Percentiles rank a stretch among this genome's conserved stretches.
These are phyloP conservation scores for Ennomos quercinarius DNA, from an alignment of 2,888 invertebrate species.

Conservation along the genomic window DNA sequence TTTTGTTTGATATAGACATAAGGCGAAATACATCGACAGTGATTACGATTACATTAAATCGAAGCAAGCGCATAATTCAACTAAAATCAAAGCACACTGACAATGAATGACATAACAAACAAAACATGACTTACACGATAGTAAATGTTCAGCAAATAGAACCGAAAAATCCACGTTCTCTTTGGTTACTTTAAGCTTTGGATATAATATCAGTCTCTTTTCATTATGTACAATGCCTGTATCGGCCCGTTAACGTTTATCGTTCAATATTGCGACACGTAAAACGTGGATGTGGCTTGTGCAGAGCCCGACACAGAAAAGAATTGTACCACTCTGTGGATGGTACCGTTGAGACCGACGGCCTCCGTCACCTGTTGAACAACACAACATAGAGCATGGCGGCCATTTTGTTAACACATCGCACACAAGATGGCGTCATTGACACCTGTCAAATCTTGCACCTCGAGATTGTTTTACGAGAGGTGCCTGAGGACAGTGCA, in stretches of 20 bases:
- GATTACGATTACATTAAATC: slow-evolving; percentile 51
- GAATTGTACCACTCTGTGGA: slow-evolving; percentile 87
- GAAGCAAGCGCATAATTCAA: slow-evolving; percentile 77
- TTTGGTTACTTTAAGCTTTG: slow-evolving; percentile 79
- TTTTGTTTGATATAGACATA: slow-evolving; percentile 28
- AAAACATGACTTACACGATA: slow-evolving; percentile 84
- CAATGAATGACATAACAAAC: slow-evolving; percentile 84
- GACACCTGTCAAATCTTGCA: slow-evolving; percentile 39
- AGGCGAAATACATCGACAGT: slow-evolving; percentile 43
- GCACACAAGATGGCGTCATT: slow-evolving; percentile 48
- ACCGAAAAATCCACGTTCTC: slow-evolving; percentile 79
- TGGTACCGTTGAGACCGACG: slow-evolving; percentile 87
- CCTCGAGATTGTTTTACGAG: slow-evolving; percentile 39
- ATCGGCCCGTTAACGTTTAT: slow-evolving; percentile 58
- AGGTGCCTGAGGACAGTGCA: slow-evolving; percentile 61
- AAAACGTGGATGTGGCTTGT: slow-evolving; percentile 87
- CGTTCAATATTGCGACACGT: slow-evolving; percentile 86
- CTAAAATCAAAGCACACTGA: slow-evolving; percentile 80
- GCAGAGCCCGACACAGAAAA: slow-evolving; percentile 87
- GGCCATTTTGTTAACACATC: slow-evolving; percentile 61
- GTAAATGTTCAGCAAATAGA: slow-evolving; percentile 77
- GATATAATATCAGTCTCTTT: slow-evolving; percentile 81
- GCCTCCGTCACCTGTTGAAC: slow-evolving; percentile 87
- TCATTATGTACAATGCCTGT: slow-evolving; percentile 78
- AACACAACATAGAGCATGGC: slow-evolving; percentile 79